phyloP scores from a whole-genome alignment of 2,888 invertebrate species.

The Leptothorax acervorum region DNA sequence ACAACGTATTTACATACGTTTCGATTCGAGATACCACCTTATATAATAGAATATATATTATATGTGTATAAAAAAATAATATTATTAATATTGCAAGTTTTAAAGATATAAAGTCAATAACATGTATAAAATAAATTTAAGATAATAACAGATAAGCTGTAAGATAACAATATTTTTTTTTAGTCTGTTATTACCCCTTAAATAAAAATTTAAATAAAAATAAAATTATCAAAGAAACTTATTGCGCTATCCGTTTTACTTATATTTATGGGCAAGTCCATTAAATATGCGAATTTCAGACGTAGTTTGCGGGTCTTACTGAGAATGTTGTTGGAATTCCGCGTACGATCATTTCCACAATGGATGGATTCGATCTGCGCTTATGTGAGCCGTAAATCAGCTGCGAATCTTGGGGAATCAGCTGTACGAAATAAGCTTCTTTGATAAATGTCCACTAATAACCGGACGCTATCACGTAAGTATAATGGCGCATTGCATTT shows the following conservation, averaged over 20 bases:
- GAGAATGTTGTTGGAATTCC: slow-evolving; percentile 30
- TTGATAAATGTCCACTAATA: slow-evolving; percentile 47
- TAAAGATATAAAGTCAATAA: not conserved
- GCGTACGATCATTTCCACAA: slow-evolving; percentile 9
- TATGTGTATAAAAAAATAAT: not conserved
- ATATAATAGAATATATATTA: not conserved
- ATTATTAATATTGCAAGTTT: not conserved
- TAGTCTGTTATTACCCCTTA: too few relatives aligned
- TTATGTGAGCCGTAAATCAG: slow-evolving; percentile 39
- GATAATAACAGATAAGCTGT: slow-evolving; percentile 9
- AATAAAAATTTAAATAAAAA: not conserved
- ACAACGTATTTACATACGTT: not conserved
- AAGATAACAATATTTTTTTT: not conserved
- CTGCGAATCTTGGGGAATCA: slow-evolving; percentile 4
- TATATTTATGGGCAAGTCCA: not conserved
- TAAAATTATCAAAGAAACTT: not conserved
- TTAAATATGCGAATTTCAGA: slow-evolving; percentile 15
- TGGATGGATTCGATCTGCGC: slow-evolving; percentile 41
- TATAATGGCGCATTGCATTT: not conserved
- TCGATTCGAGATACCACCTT: not conserved
- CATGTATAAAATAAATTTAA: not conserved
- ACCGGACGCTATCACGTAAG: not conserved
- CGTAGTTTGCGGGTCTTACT: not conserved
- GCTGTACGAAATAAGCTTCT: slow-evolving; percentile 22
- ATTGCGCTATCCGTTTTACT: not conserved